Percentiles rank a stretch among this genome's conserved stretches.
These are phyloP conservation scores for Brachionus manjavacas DNA, from an alignment of 1,140 invertebrate genomes.

Conservation along the genomic window DNA sequence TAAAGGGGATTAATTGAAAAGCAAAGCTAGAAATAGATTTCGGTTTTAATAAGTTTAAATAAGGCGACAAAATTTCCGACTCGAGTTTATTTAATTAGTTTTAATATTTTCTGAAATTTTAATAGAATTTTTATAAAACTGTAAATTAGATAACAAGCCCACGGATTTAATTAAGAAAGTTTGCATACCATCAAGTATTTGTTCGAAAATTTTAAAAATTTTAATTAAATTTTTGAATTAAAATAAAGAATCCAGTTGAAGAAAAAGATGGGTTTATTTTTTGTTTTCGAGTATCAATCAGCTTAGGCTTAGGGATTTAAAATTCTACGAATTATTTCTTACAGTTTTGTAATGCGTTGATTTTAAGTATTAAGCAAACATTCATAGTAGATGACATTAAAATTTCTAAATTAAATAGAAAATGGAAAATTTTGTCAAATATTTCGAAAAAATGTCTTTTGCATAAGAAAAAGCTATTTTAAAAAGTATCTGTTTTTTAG, in stretches of 20 bases:
- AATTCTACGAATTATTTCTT: not conserved
- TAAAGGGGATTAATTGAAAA: not conserved
- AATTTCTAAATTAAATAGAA: not conserved
- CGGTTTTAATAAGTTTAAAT: not conserved
- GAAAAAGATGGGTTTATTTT: not conserved
- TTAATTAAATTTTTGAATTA: not conserved
- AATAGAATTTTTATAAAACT: not conserved
- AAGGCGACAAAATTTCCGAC: not conserved
- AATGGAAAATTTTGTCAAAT: not conserved
- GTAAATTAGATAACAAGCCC: not conserved
- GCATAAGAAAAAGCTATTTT: not conserved
- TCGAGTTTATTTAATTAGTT: constrained; percentile 22
- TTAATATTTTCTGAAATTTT: not conserved
- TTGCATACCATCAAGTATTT: not conserved
- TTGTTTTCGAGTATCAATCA: not conserved
- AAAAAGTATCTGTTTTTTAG: not conserved
- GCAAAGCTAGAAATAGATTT: not conserved
- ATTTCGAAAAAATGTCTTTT: not conserved
- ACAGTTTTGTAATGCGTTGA: not conserved
- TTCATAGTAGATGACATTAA: constrained; percentile 15
- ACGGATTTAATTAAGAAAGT: not conserved
- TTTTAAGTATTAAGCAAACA: constrained; percentile 11
- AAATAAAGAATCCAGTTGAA: not conserved
- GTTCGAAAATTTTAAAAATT: not conserved
- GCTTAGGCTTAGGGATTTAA: not conserved